phyloP scores from a whole-genome alignment of 2,797 vertebrate genomes.

The Pangasius larnaudii region DNA sequence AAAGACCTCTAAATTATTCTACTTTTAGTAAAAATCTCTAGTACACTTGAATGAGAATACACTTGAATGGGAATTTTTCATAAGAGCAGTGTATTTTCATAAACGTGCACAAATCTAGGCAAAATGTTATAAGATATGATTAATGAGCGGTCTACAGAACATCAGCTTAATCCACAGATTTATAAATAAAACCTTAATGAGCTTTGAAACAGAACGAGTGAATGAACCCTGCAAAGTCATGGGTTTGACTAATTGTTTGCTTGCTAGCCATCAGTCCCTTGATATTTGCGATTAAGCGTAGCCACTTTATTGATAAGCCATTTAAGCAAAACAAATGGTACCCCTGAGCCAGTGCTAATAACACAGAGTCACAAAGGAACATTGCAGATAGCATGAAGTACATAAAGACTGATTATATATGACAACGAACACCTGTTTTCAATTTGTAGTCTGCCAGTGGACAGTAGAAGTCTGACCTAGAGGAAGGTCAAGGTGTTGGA shows the following conservation, averaged over 20 bases:
- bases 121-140: background rate
- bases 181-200: conserved; percentile 7
- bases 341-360: conserved; percentile 55
- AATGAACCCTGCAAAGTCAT: background rate
- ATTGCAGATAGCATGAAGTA: conserved; percentile 1
- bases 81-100: background rate
- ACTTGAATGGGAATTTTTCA: background rate
- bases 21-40: background rate
- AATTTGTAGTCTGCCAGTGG: conserved; percentile 59
- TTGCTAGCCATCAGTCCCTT: conserved; percentile 12
- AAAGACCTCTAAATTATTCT: background rate
- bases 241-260: conserved; percentile 1
- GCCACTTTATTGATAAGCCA: conserved; percentile 50
- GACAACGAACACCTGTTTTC: conserved; percentile 65
- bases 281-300: conserved; percentile 22
- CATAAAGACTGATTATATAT: conserved; percentile 68
- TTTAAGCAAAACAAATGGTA: conserved; percentile 54
- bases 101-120: background rate
- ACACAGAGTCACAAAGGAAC: conserved; percentile 53
- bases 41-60: background rate
- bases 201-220: conserved; percentile 3
- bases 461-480: conserved; percentile 52
- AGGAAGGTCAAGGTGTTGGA: conserved; percentile 56
- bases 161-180: background rate
- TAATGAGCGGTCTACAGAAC: background rate